Evolutionary conservation across 2,888 invertebrate genomes (phyloP).

Genomic region (Rotaria macrura): DNA sequence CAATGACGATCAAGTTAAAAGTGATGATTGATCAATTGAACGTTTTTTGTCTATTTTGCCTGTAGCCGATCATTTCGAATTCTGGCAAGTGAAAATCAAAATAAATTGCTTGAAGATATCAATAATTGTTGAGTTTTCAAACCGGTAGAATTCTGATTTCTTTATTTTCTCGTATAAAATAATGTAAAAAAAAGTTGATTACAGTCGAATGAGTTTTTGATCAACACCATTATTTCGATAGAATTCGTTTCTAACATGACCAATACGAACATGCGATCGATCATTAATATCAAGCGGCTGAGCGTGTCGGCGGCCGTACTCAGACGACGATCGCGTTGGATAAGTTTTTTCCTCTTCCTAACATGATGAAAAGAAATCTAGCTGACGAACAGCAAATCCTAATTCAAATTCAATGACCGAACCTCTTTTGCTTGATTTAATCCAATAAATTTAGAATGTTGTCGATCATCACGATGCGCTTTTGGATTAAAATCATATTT

Average conservation of each 20-base stretch:
- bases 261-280: constrained; percentile 44
- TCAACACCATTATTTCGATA: constrained; percentile 43
- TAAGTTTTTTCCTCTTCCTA: constrained; percentile 45
- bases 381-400: no score
- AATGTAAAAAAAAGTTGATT: neutral
- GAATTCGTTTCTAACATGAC: constrained; percentile 44
- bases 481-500: constrained; percentile 43
- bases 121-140: neutral
- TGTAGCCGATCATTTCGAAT: neutral
- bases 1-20: no score
- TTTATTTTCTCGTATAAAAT: neutral
- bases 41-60: no score
- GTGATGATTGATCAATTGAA: neutral
- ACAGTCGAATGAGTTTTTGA: constrained; percentile 1
- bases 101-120: neutral
- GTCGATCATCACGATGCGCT: constrained; percentile 47
- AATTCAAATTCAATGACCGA: no score
- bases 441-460: constrained; percentile 46
- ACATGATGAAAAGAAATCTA: constrained; percentile 35
- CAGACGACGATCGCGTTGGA: constrained; percentile 43
- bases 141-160: neutral
- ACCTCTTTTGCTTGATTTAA: constrained; percentile 36
- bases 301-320: constrained; percentile 43
- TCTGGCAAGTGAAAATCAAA: neutral
- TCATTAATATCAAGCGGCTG: constrained; percentile 41